Evolutionary conservation across 2,113 vertebrate species (phyloP).

Genomic region (Atherinomorus stipes): DNA sequence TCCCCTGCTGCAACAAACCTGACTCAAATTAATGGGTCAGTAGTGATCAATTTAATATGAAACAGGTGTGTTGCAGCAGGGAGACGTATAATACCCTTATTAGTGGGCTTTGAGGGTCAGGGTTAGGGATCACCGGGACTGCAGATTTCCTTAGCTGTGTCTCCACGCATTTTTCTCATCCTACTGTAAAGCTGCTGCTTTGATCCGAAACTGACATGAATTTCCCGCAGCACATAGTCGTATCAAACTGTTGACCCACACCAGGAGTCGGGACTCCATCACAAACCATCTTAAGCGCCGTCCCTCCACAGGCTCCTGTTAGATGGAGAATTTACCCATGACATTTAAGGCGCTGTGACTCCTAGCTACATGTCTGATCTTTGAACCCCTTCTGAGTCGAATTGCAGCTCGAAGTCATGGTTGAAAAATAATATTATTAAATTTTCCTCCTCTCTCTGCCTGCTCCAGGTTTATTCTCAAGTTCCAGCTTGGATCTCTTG

Average conservation of each 20-base stretch:
- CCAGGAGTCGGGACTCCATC: slow-evolving; percentile 40
- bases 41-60: no score
- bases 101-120: no score
- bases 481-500: neutral
- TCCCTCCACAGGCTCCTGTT: slow-evolving; percentile 35
- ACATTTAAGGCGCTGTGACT: slow-evolving; percentile 30
- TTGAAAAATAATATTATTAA: slow-evolving; percentile 5
- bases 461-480: slow-evolving; percentile 5
- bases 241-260: slow-evolving; percentile 34
- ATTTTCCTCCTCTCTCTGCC: neutral
- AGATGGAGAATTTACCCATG: slow-evolving; percentile 42
- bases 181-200: neutral
- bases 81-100: no score
- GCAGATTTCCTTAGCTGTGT: neutral
- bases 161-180: neutral
- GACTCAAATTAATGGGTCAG: no score
- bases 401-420: slow-evolving; percentile 36
- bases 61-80: no score
- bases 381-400: slow-evolving; percentile 46
- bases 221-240: neutral
- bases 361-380: slow-evolving; percentile 57
- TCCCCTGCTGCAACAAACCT: no score
- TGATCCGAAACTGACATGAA: slow-evolving; percentile 27
- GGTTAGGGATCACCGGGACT: no score
- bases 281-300: slow-evolving; percentile 8